A percentile compares a stretch with the other conserved stretches of the same genome.
These are phyloP conservation scores for Montipora cactus DNA, from an alignment of 64 coral and sea anemone genomes.

Conservation along the genomic window DNA sequence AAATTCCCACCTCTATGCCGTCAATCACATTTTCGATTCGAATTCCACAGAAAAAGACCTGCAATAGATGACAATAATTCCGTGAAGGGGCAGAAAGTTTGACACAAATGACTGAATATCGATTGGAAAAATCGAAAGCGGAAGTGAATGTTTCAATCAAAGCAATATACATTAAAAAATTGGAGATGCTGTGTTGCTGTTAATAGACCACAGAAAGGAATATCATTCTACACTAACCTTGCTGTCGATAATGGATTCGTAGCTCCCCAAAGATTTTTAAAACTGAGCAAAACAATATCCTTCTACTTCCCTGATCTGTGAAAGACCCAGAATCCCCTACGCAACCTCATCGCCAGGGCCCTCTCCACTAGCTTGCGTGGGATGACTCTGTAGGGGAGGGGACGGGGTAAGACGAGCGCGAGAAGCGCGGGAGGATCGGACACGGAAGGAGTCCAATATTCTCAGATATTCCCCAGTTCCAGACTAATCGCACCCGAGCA, in stretches of 20 bases:
- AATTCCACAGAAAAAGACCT: neutral
- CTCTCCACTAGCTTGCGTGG: too few relatives aligned
- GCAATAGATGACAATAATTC: neutral
- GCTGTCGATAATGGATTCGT: neutral
- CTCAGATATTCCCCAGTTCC: too few relatives aligned
- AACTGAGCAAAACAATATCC: neutral
- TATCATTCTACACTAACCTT: neutral
- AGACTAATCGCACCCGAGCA: too few relatives aligned
- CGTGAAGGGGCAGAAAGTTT: neutral
- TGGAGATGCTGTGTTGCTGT: neutral
- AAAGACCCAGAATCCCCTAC: neutral
- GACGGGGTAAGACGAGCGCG: too few relatives aligned
- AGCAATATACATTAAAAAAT: neutral
- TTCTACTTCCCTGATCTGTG: neutral
- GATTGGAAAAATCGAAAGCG: neutral
- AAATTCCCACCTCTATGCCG: neutral
- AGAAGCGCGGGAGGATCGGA: too few relatives aligned
- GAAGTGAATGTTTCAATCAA: neutral
- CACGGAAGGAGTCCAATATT: too few relatives aligned
- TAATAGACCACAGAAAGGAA: neutral
- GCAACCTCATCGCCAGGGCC: too few relatives aligned
- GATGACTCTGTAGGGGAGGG: too few relatives aligned
- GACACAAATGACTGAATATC: neutral
- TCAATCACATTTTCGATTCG: neutral
- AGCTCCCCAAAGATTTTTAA: neutral